Percentiles rank a stretch among this genome's conserved stretches.
phyloP scores from a whole-genome alignment of 37 sponge, comb jelly and placozoan species.

The Aplysina aerophoba region DNA sequence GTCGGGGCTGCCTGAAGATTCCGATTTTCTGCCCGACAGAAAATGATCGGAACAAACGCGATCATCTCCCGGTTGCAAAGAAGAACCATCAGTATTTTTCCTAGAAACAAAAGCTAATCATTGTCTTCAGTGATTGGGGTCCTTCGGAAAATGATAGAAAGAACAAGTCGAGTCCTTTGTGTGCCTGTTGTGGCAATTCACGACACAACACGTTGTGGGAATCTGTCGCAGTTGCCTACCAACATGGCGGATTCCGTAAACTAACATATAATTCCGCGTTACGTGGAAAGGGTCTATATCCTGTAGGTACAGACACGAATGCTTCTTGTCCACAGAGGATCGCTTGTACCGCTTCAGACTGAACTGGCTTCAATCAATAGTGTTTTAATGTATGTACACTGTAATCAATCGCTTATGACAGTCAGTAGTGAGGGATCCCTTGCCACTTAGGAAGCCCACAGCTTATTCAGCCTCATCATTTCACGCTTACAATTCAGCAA shows the following conservation, averaged over 20 bases:
- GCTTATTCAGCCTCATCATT: too few relatives aligned
- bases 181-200: constrained; percentile 16
- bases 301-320: too few relatives aligned
- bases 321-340: too few relatives aligned
- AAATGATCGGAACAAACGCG: constrained; percentile 17
- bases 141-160: constrained; percentile 22
- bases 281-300: background rate
- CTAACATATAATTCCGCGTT: background rate
- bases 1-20: constrained; percentile 6
- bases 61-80: constrained; percentile 14
- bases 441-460: too few relatives aligned
- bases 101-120: constrained; percentile 22
- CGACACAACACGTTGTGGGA: background rate
- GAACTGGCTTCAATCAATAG: too few relatives aligned
- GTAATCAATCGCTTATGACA: too few relatives aligned
- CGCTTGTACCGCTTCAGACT: too few relatives aligned
- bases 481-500: too few relatives aligned
- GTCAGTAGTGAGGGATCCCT: too few relatives aligned
- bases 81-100: background rate
- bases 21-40: constrained; percentile 10
- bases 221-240: constrained; percentile 19
- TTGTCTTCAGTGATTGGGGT: background rate
- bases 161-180: background rate
- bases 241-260: constrained; percentile 13
- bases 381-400: too few relatives aligned